Evolutionary conservation across 2,888 invertebrate genomes (phyloP).

Genomic region (Campoplex capitator): DNA sequence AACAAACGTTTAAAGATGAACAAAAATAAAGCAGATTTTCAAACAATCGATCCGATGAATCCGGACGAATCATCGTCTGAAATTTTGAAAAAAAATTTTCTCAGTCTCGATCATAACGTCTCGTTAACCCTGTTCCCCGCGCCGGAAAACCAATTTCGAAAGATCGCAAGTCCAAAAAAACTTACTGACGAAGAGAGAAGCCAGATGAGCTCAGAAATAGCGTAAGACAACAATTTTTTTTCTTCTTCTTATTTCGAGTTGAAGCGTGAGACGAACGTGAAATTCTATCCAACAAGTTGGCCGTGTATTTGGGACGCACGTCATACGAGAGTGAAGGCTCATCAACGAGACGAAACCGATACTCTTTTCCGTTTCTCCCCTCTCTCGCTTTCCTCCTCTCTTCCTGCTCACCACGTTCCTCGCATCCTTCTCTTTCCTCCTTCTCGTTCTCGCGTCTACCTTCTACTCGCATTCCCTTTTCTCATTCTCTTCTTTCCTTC

Average conservation of each 20-base stretch:
- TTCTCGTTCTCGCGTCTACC: neutral
- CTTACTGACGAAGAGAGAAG: neutral
- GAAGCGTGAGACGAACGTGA: constrained; percentile 6
- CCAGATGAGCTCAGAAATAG: neutral
- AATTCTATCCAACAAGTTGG: constrained; percentile 19
- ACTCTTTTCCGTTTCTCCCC: constrained; percentile 5
- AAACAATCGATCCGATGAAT: no score
- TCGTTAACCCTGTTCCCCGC: neutral
- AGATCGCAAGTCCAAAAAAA: neutral
- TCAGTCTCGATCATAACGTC: neutral
- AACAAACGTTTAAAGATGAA: constrained; percentile 1
- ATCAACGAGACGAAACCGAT: constrained; percentile 36
- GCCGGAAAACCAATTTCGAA: neutral
- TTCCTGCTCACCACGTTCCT: neutral
- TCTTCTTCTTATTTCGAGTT: neutral
- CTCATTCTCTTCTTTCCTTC: neutral
- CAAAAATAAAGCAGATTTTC: neutral
- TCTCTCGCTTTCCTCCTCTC: neutral
- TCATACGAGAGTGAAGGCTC: constrained; percentile 45
- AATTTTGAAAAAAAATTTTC: neutral
- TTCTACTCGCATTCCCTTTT: neutral
- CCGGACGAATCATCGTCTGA: neutral
- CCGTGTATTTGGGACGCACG: constrained; percentile 8
- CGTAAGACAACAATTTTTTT: neutral
- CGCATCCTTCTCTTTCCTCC: neutral